These are phyloP conservation scores for Stenichneumon culpator DNA, from an alignment of 2,888 invertebrate species.

Conservation along the genomic window DNA sequence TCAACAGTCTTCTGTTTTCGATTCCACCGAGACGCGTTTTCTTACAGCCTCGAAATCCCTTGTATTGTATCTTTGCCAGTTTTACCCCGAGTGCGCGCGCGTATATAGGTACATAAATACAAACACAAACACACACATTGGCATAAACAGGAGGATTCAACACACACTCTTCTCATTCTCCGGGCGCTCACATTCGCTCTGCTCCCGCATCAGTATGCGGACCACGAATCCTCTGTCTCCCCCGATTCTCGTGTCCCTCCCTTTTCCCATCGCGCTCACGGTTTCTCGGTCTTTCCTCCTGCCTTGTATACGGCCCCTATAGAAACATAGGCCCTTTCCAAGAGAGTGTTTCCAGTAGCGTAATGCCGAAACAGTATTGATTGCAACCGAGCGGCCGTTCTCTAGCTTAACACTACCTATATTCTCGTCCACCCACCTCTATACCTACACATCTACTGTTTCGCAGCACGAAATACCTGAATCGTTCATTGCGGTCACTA, in stretches of 20 bases:
- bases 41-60: constrained; percentile 57
- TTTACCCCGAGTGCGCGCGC: constrained; percentile 50
- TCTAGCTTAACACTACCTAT: constrained; percentile 77
- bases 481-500: constrained; percentile 41
- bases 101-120: constrained; percentile 29
- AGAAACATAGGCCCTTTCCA: constrained; percentile 83
- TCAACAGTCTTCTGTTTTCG: constrained; percentile 76
- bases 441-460: neutral
- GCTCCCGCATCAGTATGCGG: constrained; percentile 84
- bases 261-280: constrained; percentile 64
- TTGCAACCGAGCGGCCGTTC: constrained; percentile 78
- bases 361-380: constrained; percentile 85
- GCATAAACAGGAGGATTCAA: constrained; percentile 20
- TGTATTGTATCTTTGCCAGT: constrained; percentile 64
- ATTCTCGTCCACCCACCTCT: constrained; percentile 50
- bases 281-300: constrained; percentile 67
- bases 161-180: constrained; percentile 65
- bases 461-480: constrained; percentile 36
- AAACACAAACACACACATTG: constrained; percentile 22
- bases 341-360: constrained; percentile 84
- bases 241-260: constrained; percentile 67
- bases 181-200: constrained; percentile 75
- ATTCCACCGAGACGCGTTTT: constrained; percentile 72
- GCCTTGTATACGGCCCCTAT: constrained; percentile 68
- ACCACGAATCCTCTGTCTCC: constrained; percentile 79